Percentiles rank a stretch among this genome's conserved stretches.
Conservation (phyloP, 2,888 invertebrate species). For the Galerucella nymphaeae region DNA sequence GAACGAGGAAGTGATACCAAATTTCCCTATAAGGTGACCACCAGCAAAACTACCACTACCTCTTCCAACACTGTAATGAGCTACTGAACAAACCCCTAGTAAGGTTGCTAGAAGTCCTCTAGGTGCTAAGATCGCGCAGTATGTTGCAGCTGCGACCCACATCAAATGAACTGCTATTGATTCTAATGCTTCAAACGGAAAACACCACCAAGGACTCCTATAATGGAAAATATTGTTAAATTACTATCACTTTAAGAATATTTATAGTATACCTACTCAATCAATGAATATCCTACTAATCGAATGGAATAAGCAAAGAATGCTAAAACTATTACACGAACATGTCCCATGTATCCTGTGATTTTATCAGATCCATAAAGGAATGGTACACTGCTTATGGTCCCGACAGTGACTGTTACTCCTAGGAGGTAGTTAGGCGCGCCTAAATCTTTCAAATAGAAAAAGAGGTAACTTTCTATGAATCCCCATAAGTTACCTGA, state of each 20-base stretch:
- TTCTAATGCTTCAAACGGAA: constrained; percentile 89
- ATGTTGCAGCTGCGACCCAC: constrained; percentile 92
- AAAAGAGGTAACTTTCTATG: constrained; percentile 88
- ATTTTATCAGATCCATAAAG: constrained; percentile 86
- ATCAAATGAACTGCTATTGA: constrained; percentile 86
- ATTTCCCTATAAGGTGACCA: constrained; percentile 79
- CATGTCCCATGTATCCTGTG: constrained; percentile 83
- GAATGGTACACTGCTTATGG: constrained; percentile 85
- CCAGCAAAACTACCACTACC: constrained; percentile 87
- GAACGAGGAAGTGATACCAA: constrained; percentile 82
- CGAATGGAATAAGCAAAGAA: constrained; percentile 87
- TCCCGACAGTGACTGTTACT: constrained; percentile 86
- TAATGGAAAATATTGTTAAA: constrained; percentile 45
- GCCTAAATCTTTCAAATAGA: constrained; percentile 85
- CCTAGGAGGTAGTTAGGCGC: constrained; percentile 86
- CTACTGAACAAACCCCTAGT: constrained; percentile 88
- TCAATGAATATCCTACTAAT: constrained; percentile 85
- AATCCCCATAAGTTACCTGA: constrained; percentile 91
- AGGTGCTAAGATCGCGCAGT: constrained; percentile 86
- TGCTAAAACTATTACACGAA: constrained; percentile 85
- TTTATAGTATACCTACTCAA: constrained; percentile 73
- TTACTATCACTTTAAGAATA: constrained; percentile 6
- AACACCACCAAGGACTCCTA: constrained; percentile 90
- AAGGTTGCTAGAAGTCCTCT: constrained; percentile 85
- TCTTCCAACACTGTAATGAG: constrained; percentile 88